These are phyloP conservation scores for Nasonia oneida DNA, from an alignment of 2,888 invertebrate genomes.

Conservation along the genomic window DNA sequence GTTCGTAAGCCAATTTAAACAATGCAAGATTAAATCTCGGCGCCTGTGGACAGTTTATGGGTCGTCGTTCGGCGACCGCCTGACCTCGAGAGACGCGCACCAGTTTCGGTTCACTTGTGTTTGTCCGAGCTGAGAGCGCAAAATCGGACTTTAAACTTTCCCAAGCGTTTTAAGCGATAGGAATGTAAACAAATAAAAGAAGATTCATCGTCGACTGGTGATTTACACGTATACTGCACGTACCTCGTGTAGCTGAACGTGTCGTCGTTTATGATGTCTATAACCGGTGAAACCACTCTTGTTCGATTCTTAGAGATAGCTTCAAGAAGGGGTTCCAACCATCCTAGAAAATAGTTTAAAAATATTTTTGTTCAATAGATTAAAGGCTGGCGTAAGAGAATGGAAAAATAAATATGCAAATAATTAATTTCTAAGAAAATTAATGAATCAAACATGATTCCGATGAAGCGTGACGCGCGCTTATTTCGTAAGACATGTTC, in stretches of 20 bases:
- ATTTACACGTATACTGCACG: background rate
- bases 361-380: background rate
- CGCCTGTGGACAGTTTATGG: background rate
- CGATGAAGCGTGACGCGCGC: background rate
- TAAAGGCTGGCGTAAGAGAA: background rate
- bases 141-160: conserved; percentile 29
- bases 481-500: conserved; percentile 28
- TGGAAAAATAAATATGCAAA: background rate
- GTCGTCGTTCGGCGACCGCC: background rate
- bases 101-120: background rate
- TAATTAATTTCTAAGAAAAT: background rate
- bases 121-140: background rate
- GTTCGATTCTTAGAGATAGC: conserved; percentile 84
- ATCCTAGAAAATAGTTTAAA: conserved; percentile 80
- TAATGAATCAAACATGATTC: background rate
- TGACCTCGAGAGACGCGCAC: background rate
- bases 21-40: background rate
- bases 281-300: conserved; percentile 90
- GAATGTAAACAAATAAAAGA: conserved; percentile 22
- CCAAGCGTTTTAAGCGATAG: background rate
- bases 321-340: conserved; percentile 88
- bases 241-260: conserved; percentile 91
- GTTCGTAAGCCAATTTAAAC: background rate
- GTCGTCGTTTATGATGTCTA: conserved; percentile 97
- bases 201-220: background rate